Evolutionary conservation across 53 echinoderm and acorn worm species (phyloP).

Genomic region (Stichopus horrens): DNA sequence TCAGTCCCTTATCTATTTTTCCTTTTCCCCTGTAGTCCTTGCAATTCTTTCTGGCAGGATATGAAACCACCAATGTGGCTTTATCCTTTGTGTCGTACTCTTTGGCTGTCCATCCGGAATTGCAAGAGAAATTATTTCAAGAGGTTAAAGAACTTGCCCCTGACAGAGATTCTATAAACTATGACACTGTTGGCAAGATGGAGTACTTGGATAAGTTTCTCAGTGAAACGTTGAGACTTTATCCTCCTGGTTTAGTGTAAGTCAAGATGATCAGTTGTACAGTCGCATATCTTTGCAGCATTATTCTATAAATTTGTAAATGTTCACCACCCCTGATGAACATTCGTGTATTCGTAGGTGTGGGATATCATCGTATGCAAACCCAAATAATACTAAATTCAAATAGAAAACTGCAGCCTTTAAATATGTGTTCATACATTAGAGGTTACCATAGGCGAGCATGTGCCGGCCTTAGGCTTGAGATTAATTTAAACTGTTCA

Average conservation of each 20-base stretch:
- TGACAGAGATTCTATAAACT: background rate
- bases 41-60: slow-evolving; percentile 21
- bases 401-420: too few species aligned
- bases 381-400: too few species aligned
- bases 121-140: slow-evolving; percentile 21
- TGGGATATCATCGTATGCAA: too few species aligned
- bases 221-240: slow-evolving; percentile 12
- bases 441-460: too few species aligned
- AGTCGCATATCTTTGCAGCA: too few species aligned
- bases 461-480: too few species aligned
- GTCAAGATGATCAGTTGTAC: background rate
- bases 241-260: slow-evolving; percentile 33
- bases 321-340: too few species aligned
- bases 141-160: slow-evolving; percentile 11
- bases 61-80: slow-evolving; percentile 30
- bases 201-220: slow-evolving; percentile 36
- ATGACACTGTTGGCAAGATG: slow-evolving; percentile 31
- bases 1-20: background rate
- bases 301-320: too few species aligned
- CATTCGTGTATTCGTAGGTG: too few species aligned
- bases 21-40: background rate
- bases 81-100: slow-evolving; percentile 11
- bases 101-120: slow-evolving; percentile 16
- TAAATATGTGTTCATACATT: too few species aligned
- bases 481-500: too few species aligned